These are phyloP conservation scores for Aleiodes leptofemur DNA, from an alignment of 2,888 invertebrate genomes.

Conservation along the genomic window DNA sequence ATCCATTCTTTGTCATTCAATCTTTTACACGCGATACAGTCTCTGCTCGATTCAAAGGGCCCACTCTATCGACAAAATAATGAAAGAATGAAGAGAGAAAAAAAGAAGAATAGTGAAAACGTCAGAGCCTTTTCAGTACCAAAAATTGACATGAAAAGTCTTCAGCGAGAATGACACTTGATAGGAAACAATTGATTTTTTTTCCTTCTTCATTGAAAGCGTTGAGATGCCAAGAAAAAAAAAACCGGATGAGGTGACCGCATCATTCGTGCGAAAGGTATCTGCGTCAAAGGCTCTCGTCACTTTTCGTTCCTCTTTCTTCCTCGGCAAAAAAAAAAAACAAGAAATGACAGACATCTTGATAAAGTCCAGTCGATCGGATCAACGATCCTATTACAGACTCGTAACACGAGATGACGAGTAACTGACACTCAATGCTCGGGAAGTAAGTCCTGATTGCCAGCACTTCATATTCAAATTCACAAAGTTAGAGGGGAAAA, in stretches of 20 bases:
- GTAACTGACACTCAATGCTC: conserved; percentile 30
- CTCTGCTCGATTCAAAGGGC: conserved; percentile 17
- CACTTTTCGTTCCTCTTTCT: not conserved
- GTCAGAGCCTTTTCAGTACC: conserved; percentile 26
- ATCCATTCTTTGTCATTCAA: conserved; percentile 44
- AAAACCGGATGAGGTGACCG: conserved; percentile 34
- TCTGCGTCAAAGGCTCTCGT: conserved; percentile 11
- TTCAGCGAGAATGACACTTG: conserved; percentile 31
- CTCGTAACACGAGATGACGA: conserved; percentile 19
- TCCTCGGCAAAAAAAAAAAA: not conserved
- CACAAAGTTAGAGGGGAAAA: not conserved
- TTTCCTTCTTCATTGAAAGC: not conserved
- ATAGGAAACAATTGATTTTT: conserved; percentile 37
- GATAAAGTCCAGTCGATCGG: conserved; percentile 32
- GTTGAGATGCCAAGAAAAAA: not conserved
- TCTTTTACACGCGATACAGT: conserved; percentile 40
- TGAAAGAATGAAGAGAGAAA: conserved; percentile 2
- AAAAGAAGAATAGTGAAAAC: conserved; percentile 13
- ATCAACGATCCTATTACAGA: conserved; percentile 36
- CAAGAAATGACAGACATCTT: conserved; percentile 29
- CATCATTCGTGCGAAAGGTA: conserved; percentile 19
- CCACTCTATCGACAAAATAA: conserved; percentile 5
- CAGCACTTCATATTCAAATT: conserved; percentile 22
- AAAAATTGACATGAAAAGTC: conserved; percentile 29
- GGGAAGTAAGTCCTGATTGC: conserved; percentile 22